A percentile compares a stretch with the other conserved stretches of the same genome.
phyloP scores from a whole-genome alignment of 2,797 vertebrate species.

The Alfaro cultratus region DNA sequence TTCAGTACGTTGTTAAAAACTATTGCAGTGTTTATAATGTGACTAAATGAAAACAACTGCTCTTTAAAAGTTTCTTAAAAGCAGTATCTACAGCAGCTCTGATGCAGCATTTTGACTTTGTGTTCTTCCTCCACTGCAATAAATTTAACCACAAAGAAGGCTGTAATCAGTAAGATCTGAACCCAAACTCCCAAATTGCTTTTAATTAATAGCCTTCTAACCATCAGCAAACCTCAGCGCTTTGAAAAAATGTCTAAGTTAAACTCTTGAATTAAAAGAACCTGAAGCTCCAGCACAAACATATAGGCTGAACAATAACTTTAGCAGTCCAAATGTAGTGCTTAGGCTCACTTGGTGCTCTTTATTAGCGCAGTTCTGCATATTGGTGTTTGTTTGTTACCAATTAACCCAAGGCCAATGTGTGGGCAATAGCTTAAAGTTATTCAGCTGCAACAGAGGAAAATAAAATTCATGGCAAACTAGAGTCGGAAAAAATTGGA shows the following conservation, averaged over 20 bases:
- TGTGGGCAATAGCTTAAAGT: slow-evolving; percentile 32
- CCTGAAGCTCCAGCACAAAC: slow-evolving; percentile 25
- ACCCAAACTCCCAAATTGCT: slow-evolving; percentile 43
- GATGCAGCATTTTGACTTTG: slow-evolving; percentile 1
- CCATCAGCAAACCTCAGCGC: slow-evolving; percentile 38
- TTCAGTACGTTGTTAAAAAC: not conserved
- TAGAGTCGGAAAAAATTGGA: slow-evolving; percentile 24
- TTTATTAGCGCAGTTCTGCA: slow-evolving; percentile 48
- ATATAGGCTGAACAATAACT: slow-evolving; percentile 12
- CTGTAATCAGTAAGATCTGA: slow-evolving; percentile 52
- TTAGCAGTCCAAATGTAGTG: slow-evolving; percentile 10
- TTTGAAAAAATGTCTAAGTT: slow-evolving; percentile 41
- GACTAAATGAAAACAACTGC: not conserved
- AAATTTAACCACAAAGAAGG: slow-evolving; percentile 44
- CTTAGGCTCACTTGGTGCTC: slow-evolving; percentile 23
- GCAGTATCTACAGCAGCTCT: not conserved
- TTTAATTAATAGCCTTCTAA: slow-evolving; percentile 65
- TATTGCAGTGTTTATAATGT: not conserved
- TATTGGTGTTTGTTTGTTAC: slow-evolving; percentile 65
- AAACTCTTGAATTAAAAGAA: slow-evolving; percentile 37
- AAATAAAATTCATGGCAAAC: slow-evolving; percentile 34
- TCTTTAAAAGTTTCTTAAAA: not conserved
- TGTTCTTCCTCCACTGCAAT: slow-evolving; percentile 22
- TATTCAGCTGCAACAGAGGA: slow-evolving; percentile 41
- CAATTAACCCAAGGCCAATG: slow-evolving; percentile 65